Conservation (phyloP, 2,888 invertebrate species). For the Dynastes grantii region DNA sequence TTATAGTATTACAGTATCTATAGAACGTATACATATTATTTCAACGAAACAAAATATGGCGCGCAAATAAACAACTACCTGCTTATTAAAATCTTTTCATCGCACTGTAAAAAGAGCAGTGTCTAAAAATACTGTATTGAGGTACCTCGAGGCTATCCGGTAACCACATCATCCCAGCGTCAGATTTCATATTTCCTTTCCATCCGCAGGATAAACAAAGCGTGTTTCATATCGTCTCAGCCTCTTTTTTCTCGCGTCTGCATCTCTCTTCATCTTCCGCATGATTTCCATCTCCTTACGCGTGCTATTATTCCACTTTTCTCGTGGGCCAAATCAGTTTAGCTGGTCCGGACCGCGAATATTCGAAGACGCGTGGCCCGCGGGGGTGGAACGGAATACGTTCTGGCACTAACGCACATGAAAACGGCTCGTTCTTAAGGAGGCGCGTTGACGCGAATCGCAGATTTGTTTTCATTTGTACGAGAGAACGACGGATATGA, state of each 20-base stretch:
- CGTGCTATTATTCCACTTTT: conserved; percentile 29
- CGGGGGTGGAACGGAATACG: conserved; percentile 6
- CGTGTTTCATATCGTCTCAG: neutral
- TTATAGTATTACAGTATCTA: neutral
- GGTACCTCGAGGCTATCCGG: neutral
- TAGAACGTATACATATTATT: neutral
- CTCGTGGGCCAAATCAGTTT: conserved; percentile 3
- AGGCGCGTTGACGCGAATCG: conserved; percentile 47
- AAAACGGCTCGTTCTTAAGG: conserved; percentile 1
- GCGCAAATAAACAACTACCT: neutral
- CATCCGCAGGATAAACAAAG: conserved; percentile 31
- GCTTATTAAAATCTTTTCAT: neutral
- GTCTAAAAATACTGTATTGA: neutral
- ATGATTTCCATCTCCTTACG: conserved; percentile 14
- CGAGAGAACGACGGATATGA: conserved; percentile 30
- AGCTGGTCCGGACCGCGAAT: conserved; percentile 5
- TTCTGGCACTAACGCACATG: conserved; percentile 5
- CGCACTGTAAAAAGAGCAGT: neutral
- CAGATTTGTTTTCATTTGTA: conserved; percentile 60
- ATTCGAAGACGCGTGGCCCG: conserved; percentile 16
- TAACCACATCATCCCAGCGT: conserved; percentile 7
- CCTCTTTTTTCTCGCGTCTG: neutral
- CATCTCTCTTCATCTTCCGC: conserved; percentile 16
- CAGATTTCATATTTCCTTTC: conserved; percentile 34
- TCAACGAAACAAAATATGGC: neutral